Evolutionary conservation across 2,797 vertebrate genomes (phyloP).

Genomic region (Spea hammondii): DNA sequence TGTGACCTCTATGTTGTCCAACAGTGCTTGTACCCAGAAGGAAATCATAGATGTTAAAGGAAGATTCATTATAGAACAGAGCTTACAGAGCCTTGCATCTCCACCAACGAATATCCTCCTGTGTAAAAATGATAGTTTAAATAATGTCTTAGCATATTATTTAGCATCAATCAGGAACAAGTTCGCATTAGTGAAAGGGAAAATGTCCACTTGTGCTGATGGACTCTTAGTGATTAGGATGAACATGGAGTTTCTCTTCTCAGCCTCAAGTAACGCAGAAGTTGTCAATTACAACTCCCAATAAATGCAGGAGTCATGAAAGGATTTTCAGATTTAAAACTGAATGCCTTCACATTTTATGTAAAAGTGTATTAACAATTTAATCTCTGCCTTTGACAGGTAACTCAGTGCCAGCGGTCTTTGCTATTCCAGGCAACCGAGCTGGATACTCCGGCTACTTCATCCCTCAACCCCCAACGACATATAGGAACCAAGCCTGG

Average conservation of each 20-base stretch:
- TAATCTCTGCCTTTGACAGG: slow-evolving; percentile 65
- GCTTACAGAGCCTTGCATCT: neutral
- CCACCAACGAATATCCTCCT: neutral
- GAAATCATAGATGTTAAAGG: neutral
- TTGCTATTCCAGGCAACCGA: slow-evolving; percentile 90
- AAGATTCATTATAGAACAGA: slow-evolving; percentile 18
- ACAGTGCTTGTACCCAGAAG: slow-evolving; percentile 24
- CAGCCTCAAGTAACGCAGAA: no score
- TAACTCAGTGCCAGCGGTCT: slow-evolving; percentile 94
- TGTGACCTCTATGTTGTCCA: slow-evolving; percentile 18
- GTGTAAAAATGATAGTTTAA: neutral
- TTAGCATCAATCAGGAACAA: neutral
- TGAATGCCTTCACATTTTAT: no score
- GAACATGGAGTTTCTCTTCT: no score
- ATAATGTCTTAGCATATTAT: neutral
- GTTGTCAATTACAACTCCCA: no score
- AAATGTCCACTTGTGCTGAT: neutral
- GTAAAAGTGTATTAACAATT: no score
- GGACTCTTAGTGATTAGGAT: neutral
- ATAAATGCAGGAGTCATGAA: neutral
- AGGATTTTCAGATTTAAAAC: neutral
- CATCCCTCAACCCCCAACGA: slow-evolving; percentile 86
- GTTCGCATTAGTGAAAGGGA: neutral
- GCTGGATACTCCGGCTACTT: slow-evolving; percentile 89
- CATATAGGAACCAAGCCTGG: slow-evolving; percentile 94